Evolutionary conservation across 35 echinoderm and acorn worm genomes (phyloP).

Genomic region (Stichopus chloronotus): DNA sequence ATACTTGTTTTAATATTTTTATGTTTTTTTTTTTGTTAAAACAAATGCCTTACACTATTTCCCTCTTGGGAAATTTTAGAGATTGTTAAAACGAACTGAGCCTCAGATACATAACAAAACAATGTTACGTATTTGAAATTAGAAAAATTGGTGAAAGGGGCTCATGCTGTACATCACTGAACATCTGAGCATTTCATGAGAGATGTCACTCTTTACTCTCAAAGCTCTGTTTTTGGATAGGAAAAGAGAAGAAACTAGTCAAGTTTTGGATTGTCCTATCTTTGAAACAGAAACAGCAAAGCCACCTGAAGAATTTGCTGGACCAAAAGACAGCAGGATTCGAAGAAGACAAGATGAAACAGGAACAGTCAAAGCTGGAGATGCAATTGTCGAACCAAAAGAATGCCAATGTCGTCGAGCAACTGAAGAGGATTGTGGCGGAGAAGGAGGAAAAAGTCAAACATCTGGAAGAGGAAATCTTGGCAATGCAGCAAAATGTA

Average conservation of each 20-base stretch:
- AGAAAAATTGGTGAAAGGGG: too few relatives aligned
- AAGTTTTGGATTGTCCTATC: background rate
- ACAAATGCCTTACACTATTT: too few relatives aligned
- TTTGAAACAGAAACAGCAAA: constrained; percentile 80
- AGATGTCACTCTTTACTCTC: too few relatives aligned
- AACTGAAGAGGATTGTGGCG: constrained; percentile 79
- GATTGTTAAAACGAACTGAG: too few relatives aligned
- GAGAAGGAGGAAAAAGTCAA: constrained; percentile 89
- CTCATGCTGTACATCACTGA: too few relatives aligned
- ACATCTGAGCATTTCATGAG: too few relatives aligned
- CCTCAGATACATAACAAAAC: too few relatives aligned
- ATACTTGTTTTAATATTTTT: too few relatives aligned
- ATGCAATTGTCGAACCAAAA: constrained; percentile 55
- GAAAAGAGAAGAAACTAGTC: background rate
- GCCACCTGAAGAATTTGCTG: constrained; percentile 78
- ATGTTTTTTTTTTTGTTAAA: too few relatives aligned
- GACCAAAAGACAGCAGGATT: constrained; percentile 56
- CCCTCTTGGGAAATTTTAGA: too few relatives aligned
- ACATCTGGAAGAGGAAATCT: constrained; percentile 82
- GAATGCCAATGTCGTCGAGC: constrained; percentile 83
- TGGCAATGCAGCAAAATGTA: constrained; percentile 77
- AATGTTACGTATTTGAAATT: too few relatives aligned
- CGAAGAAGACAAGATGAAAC: constrained; percentile 54
- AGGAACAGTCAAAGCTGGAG: constrained; percentile 9
- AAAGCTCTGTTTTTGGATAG: too few relatives aligned